These are phyloP conservation scores for Hippocampus guttulatus DNA, from an alignment of 2,113 vertebrate species.

Conservation along the genomic window DNA sequence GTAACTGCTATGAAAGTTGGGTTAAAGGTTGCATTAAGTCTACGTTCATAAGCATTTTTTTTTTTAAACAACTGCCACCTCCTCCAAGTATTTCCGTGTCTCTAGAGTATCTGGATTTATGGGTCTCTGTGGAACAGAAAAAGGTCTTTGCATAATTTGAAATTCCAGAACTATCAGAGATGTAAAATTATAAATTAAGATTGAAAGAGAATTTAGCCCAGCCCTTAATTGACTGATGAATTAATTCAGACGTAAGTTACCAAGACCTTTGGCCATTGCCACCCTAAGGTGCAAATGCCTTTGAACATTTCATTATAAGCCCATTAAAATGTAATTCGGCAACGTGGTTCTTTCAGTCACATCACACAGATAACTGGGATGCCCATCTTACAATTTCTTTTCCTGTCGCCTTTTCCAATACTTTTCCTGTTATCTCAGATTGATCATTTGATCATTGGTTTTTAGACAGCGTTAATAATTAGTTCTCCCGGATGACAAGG, in stretches of 20 bases:
- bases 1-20: no score
- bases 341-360: constrained; percentile 4
- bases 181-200: not conserved
- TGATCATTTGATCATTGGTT: constrained; percentile 40
- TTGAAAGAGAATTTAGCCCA: not conserved
- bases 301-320: not conserved
- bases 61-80: no score
- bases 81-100: no score
- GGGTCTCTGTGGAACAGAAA: no score
- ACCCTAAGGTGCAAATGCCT: not conserved
- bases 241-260: not conserved
- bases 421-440: constrained; percentile 24
- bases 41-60: no score
- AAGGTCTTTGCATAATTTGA: not conserved
- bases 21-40: no score
- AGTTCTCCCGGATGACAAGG: constrained; percentile 45
- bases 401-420: constrained; percentile 11
- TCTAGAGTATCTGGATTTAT: no score
- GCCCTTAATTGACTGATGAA: not conserved
- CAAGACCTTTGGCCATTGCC: not conserved
- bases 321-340: not conserved
- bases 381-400: constrained; percentile 47
- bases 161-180: not conserved
- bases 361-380: constrained; percentile 29
- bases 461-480: constrained; percentile 44